phyloP scores from a whole-genome alignment of 1,140 invertebrate species.

The Akabosia matsudoensis region DNA sequence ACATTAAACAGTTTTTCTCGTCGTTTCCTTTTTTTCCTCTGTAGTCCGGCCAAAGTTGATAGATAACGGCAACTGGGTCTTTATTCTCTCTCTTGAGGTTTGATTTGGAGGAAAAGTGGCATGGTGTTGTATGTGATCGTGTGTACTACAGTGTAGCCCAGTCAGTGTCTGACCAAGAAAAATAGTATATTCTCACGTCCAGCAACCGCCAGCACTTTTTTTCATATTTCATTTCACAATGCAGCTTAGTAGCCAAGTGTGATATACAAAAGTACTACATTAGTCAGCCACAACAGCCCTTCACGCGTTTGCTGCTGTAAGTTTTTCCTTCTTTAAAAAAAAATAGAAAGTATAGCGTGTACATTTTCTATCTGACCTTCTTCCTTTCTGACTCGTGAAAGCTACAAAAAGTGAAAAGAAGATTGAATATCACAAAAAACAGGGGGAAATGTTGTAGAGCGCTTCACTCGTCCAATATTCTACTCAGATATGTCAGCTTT shows the following conservation, averaged over 20 bases:
- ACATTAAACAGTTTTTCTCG: background rate
- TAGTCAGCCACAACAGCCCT: no score
- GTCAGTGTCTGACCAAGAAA: no score
- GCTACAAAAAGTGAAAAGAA: background rate
- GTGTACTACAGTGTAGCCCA: no score
- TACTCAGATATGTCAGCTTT: background rate
- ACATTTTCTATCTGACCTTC: background rate
- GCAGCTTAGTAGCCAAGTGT: background rate
- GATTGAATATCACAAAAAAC: background rate
- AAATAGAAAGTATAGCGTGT: no score
- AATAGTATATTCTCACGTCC: no score
- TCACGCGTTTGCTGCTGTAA: background rate
- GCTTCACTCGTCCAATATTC: background rate
- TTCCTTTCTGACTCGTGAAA: background rate
- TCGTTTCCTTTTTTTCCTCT: background rate
- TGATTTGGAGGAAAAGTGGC: no score
- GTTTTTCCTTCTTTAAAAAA: background rate
- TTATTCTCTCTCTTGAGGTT: no score
- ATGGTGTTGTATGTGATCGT: no score
- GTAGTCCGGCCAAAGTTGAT: no score
- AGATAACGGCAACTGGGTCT: no score
- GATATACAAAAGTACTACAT: background rate
- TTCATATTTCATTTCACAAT: background rate
- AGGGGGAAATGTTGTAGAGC: background rate
- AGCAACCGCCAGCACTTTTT: background rate